Evolutionary conservation across 2,113 vertebrate genomes (phyloP), one percentile per base, ranked within the genome.

Genomic region (Columba livia): DNA sequence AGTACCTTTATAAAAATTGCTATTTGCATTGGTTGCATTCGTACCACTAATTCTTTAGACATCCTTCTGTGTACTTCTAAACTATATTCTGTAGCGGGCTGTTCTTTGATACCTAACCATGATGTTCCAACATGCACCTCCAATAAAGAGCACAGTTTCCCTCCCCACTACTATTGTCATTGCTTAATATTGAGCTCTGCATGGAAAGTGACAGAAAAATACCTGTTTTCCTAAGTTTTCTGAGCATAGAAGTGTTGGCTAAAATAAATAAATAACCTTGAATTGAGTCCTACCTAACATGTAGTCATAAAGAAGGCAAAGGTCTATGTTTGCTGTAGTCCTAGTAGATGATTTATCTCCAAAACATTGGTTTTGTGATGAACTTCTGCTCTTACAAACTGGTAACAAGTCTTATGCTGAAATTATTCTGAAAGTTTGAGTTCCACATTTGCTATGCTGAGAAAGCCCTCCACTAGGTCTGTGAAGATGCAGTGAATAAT

Each of bases 401-500:
- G 53, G 50, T 90, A 57, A 32, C 42, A 79, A 78, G 21, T 71
- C 36, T 69, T 70, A 54, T 3, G 28, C 25, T 90, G 73, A 80
- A 86, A 67, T 85, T 66, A 28, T 61, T 79, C 21, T 56, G 12
- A 23, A 40, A 64, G 18, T 56, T 82, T 58, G 51, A 78, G 38
- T 81, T 91, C 21, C n/a, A 69, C 18, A 10, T 11, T 92, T 57
- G 72, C 29, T 79, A 29, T 0, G 6, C 71, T 75, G 51, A 44
- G 90, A 92, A 88, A 90, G 29, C 29, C 57, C 81, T 86, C 36
- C 36, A 65, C 50, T 81, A 77, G 16, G 38, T 50, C 61, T 77
- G 36, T 72, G 60, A 92, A 85, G 78, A 80, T 71, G 31, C 36
- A 90, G 31, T 51, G 73, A 85, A 66, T 92, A 91, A 89, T 90